Base-by-base conservation (phyloP, 2,888 invertebrate species). In the Blastobasis adustella region DNA sequence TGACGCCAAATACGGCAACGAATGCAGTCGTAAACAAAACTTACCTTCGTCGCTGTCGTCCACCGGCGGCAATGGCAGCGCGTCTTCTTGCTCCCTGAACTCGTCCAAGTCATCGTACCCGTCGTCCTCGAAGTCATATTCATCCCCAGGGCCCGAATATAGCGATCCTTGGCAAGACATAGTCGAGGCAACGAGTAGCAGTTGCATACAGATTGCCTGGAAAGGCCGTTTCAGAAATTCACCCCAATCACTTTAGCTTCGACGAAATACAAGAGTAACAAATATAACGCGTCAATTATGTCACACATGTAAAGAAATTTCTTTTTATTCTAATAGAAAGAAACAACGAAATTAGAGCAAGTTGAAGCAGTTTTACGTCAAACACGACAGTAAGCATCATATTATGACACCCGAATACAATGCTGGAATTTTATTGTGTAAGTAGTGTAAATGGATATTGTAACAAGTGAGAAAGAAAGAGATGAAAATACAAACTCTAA, bases 121-220 rank as follows among this genome's bases (percentile, higher is more conserved):
- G 53, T 93, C 93, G 61, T 94, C 93, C 54, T 93, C 93, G 71
- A 92, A 91, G 67, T 93, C 93, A 71, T 92, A 93, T 68, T 94
- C 93, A 70, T 93, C 92, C 58, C 91, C 90, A 67, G 91, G 92
- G 63, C 91, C 91, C 61, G 92, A 92, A 82, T 90, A 92, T 57
- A 91, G 91, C 61, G 93, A 92, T 72, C 92, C 92, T 80, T 92
- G 90, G 82, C 90, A 91, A 69, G 92, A 92, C 92, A 92, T 92
- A 74, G 84, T 82, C 71, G 87, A 87, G 74, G 78, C 79, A 76
- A 86, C 85, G 85, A 87, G 86, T 88, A 88, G 74, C 76, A 88
- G 86, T 87, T 86, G 87, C 87, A 88, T 88, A 81, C 87, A 88
- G 87, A 85, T 83, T 77, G 75, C 76, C 78, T 85, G 70, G 69